These are phyloP conservation scores for Ardeotis arabs DNA, from an alignment of 2,113 vertebrate species.

Conservation along the genomic window DNA sequence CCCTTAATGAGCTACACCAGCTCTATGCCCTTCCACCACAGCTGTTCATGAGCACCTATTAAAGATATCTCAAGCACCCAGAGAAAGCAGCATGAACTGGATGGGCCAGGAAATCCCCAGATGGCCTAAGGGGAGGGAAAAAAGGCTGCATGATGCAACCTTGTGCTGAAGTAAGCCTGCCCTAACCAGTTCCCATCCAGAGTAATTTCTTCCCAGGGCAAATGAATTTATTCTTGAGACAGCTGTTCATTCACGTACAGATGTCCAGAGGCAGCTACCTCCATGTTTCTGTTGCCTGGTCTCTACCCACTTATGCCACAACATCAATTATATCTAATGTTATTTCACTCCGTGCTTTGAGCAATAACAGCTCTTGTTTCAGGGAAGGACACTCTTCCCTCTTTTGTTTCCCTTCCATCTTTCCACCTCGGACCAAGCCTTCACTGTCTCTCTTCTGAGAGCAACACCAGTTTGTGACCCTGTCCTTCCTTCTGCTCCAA, in stretches of 20 bases:
- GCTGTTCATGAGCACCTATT: conserved; percentile 8
- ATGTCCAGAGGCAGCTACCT: conserved; percentile 18
- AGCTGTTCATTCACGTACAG: background rate
- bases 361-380: background rate
- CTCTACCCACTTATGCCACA: background rate
- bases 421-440: background rate
- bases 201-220: conserved; percentile 20
- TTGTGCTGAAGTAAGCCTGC: conserved; percentile 30
- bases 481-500: background rate
- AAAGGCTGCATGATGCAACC: conserved; percentile 42
- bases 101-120: conserved; percentile 50
- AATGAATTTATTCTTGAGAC: conserved; percentile 22
- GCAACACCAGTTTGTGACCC: background rate
- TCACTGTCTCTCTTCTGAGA: background rate
- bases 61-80: background rate
- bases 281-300: background rate
- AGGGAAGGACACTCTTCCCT: background rate
- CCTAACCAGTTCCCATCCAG: conserved; percentile 28
- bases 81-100: conserved; percentile 8
- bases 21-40: background rate
- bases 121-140: conserved; percentile 40
- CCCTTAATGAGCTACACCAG: background rate
- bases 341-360: background rate
- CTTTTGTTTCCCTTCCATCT: background rate
- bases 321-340: background rate